These are phyloP conservation scores for Ganaspis brasiliensis DNA, from an alignment of 2,888 invertebrate species.

Conservation along the genomic window DNA sequence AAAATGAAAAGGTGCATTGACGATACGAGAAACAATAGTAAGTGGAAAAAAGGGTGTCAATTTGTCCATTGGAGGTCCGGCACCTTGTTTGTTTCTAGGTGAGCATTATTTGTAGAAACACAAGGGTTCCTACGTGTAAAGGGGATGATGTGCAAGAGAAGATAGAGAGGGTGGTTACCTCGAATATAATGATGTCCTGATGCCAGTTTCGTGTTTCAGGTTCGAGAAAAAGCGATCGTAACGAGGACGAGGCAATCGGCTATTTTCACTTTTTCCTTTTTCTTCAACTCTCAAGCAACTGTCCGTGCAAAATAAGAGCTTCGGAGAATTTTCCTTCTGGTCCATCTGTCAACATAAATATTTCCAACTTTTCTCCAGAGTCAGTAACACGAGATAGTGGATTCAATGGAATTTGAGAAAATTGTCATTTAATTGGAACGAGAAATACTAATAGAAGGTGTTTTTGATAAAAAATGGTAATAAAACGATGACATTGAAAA, in stretches of 20 bases:
- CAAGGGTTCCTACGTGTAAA: conserved; percentile 68
- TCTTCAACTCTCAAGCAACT: conserved; percentile 35
- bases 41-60: conserved; percentile 64
- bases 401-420: no score
- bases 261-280: conserved; percentile 48
- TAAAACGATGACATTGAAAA: no score
- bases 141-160: conserved; percentile 45
- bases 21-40: not conserved
- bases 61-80: conserved; percentile 70
- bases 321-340: conserved; percentile 2
- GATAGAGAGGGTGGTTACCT: conserved; percentile 63
- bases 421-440: no score
- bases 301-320: conserved; percentile 31
- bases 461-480: no score
- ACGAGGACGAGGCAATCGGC: conserved; percentile 57
- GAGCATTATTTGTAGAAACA: conserved; percentile 73
- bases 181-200: conserved; percentile 76
- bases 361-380: not conserved
- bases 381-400: no score
- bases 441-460: no score
- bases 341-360: conserved; percentile 32
- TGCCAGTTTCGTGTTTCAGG: conserved; percentile 77
- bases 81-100: conserved; percentile 75
- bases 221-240: conserved; percentile 64
- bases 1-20: not conserved